Evolutionary conservation across 2,113 vertebrate species (phyloP).

Genomic region (Ammospiza caudacuta): DNA sequence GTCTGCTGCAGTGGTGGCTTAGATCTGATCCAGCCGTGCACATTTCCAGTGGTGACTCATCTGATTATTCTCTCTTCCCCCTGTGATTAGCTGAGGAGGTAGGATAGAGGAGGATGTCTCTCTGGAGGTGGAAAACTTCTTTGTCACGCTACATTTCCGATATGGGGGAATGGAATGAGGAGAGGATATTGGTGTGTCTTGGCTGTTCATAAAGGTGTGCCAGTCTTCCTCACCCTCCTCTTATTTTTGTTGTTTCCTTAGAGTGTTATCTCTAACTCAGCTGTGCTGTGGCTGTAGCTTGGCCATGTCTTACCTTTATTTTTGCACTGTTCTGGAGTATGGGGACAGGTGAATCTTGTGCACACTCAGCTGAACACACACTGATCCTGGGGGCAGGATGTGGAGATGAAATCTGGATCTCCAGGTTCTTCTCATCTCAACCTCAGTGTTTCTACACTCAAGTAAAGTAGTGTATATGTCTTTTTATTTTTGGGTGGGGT

Average conservation of each 20-base stretch:
- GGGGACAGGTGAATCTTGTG: background rate
- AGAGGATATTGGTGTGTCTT: background rate
- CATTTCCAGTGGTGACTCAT: constrained; percentile 2
- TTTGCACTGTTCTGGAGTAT: background rate
- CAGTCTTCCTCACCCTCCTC: background rate
- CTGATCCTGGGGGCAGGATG: background rate
- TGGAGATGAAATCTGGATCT: background rate
- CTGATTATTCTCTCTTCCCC: background rate
- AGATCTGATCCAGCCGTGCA: background rate
- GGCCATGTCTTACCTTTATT: background rate
- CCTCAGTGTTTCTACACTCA: background rate
- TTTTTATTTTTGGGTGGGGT: background rate
- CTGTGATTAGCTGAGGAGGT: background rate
- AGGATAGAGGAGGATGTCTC: background rate
- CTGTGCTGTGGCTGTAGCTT: background rate
- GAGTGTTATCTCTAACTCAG: background rate
- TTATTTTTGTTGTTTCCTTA: background rate
- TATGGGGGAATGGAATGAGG: background rate
- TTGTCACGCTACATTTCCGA: background rate
- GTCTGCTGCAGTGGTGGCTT: background rate
- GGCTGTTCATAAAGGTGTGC: background rate
- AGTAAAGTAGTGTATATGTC: rapidly evolving
- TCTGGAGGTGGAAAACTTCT: background rate
- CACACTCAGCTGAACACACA: background rate
- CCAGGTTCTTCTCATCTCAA: background rate